A percentile compares a stretch with the other conserved stretches of the same genome.
Evolutionary conservation across 2,888 invertebrate species (phyloP).

Genomic region (Mystacides longicornis): DNA sequence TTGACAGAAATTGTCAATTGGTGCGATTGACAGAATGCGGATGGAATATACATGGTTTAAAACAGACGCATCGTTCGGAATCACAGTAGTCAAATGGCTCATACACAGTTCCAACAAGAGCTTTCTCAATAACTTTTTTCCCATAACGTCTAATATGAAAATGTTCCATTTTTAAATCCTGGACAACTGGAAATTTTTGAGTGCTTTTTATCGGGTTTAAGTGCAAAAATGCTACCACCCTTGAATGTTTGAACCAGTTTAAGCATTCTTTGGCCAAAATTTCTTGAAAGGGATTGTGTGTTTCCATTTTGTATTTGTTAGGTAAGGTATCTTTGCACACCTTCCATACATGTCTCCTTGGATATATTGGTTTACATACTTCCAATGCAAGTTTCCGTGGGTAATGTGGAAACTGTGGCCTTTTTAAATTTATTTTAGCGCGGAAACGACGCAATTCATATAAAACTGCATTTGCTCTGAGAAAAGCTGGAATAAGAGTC

Average conservation of each 20-base stretch:
- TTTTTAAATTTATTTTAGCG: slow-evolving; percentile 72
- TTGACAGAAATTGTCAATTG: no score
- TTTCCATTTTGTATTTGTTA: slow-evolving; percentile 30
- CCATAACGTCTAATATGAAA: slow-evolving; percentile 65
- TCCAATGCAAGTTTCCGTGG: slow-evolving; percentile 58
- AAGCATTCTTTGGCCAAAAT: slow-evolving; percentile 66
- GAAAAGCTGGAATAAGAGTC: slow-evolving; percentile 38
- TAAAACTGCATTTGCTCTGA: slow-evolving; percentile 40
- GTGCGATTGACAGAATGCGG: no score
- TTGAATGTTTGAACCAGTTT: slow-evolving; percentile 63
- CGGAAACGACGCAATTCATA: slow-evolving; percentile 57
- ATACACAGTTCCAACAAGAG: slow-evolving; percentile 60
- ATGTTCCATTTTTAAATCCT: slow-evolving; percentile 55
- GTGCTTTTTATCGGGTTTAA: slow-evolving; percentile 61
- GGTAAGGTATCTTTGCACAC: slow-evolving; percentile 38
- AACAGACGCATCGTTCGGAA: no score
- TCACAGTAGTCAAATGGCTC: no score
- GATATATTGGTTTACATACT: slow-evolving; percentile 57
- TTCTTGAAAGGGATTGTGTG: slow-evolving; percentile 62
- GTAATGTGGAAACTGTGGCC: slow-evolving; percentile 63
- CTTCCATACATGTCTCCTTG: slow-evolving; percentile 42
- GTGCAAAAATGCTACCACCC: slow-evolving; percentile 66
- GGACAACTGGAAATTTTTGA: slow-evolving; percentile 56
- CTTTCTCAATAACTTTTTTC: slow-evolving; percentile 55
- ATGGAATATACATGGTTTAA: no score